phyloP scores from a whole-genome alignment of 2,113 vertebrate genomes.

The Tragulus kanchil region DNA sequence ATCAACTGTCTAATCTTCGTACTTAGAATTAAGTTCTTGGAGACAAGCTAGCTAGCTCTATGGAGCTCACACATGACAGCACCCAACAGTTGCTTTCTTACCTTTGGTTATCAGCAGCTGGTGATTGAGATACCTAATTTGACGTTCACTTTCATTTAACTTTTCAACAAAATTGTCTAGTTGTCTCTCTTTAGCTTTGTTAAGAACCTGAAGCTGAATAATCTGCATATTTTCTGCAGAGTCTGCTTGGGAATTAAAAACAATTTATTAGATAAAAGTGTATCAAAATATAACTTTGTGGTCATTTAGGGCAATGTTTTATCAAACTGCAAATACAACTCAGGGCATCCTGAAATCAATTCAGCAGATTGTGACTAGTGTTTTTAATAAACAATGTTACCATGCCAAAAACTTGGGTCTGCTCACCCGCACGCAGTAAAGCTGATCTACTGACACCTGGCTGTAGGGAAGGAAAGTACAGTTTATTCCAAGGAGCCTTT shows the following conservation, averaged over 20 bases:
- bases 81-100: conserved; percentile 68
- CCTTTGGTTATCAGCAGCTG: conserved; percentile 96
- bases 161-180: conserved; percentile 93
- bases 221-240: conserved; percentile 92
- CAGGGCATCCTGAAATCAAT: background rate
- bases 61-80: background rate
- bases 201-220: conserved; percentile 94
- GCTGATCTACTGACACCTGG: background rate
- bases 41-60: background rate
- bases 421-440: background rate
- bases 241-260: conserved; percentile 87
- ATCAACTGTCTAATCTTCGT: background rate
- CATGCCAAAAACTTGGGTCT: background rate
- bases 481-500: background rate
- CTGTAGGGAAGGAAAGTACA: background rate
- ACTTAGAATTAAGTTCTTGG: background rate
- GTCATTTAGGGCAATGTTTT: background rate
- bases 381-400: background rate
- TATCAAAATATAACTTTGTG: conserved; percentile 2
- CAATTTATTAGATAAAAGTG: conserved; percentile 61
- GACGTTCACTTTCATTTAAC: conserved; percentile 93
- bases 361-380: background rate
- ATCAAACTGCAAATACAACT: background rate
- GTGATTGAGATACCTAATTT: conserved; percentile 95
- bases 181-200: conserved; percentile 95